Base-by-base conservation (phyloP, 2,113 vertebrate genomes). In the Oryzias curvinotus region DNA sequence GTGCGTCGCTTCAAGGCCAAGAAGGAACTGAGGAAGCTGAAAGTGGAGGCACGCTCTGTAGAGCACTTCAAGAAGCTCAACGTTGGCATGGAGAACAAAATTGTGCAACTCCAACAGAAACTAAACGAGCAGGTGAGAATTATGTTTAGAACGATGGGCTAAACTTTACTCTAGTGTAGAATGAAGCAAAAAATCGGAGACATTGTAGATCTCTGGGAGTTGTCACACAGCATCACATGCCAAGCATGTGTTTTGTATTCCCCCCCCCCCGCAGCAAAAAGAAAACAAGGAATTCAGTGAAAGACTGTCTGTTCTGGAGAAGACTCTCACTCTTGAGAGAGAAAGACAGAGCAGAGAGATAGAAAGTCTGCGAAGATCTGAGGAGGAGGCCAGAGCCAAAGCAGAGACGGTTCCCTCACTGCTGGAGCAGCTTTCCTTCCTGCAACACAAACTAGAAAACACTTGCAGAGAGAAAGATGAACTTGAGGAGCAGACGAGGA, bases 71-170 rank as follows among this genome's bases (percentile, higher is more conserved):
- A 95, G 89, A 96, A 94, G 57, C 96, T 98, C 48, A 95, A 96
- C 61, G 67, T 95, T 0, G 97, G 97, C 69, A 92, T 99, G 94
- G 97, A 99, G 89, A 98, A 98, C 85, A 98, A 98, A 89, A 97
- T 99, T 77, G 91, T 98, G 92, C 95, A 98, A 85, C 88, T 99
- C 60, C 97, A 99, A 79, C 88, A 93, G 52, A 98, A 95, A 86
- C 91, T 98, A 5, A 94, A 98, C 6, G 94, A 97, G 66, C 96
- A 98, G 96, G 97, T 98, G 56, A 64, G 70, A 25, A 21, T 13
- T 55, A 6, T 25, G 62, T 10, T 15, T 1, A 23, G 1, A 7
- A 15, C 14, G 6, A 47, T 0, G 16, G 23, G 14, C 45, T 46
- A 12, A 36, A 36, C 36, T 43, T 65, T 19, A 47, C 12, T 43